These are phyloP conservation scores for Acomys russatus DNA, from an alignment of 2,797 vertebrate species.

Conservation along the genomic window DNA sequence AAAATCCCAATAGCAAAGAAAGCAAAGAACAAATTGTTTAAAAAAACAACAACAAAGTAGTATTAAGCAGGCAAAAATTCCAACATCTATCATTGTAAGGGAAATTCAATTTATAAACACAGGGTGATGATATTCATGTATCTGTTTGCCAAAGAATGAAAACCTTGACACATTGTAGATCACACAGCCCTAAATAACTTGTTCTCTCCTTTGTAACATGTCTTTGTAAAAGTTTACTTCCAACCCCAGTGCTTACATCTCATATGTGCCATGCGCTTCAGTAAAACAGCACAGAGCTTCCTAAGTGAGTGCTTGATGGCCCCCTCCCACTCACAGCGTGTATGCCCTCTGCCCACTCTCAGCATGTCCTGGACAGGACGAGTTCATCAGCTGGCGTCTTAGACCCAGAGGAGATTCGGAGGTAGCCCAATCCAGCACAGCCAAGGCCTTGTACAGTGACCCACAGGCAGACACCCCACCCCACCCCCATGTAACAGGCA, in stretches of 20 bases:
- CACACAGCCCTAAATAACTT: not conserved
- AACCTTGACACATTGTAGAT: not conserved
- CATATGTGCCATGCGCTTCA: not conserved
- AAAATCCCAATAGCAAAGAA: not conserved
- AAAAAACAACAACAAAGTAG: not conserved
- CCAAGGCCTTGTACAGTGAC: not conserved
- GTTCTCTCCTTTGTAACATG: not conserved
- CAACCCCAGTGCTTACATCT: not conserved
- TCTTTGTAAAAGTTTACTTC: not conserved
- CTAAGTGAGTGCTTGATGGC: not conserved
- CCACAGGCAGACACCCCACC: not conserved
- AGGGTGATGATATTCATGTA: not conserved
- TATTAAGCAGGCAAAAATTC: constrained; percentile 31
- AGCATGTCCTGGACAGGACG: not conserved
- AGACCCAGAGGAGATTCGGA: not conserved
- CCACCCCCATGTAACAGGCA: not conserved
- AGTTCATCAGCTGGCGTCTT: not conserved
- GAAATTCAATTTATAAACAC: not conserved
- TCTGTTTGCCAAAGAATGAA: constrained; percentile 29
- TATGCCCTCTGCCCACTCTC: not conserved
- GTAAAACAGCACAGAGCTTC: not conserved
- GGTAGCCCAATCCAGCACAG: not conserved
- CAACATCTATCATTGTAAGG: not conserved
- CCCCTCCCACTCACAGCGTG: too few relatives aligned
- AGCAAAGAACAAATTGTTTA: not conserved